A percentile compares a stretch with the other conserved stretches of the same genome.
These are phyloP conservation scores for Pantala flavescens DNA, from an alignment of 1,140 invertebrate species.

Conservation along the genomic window DNA sequence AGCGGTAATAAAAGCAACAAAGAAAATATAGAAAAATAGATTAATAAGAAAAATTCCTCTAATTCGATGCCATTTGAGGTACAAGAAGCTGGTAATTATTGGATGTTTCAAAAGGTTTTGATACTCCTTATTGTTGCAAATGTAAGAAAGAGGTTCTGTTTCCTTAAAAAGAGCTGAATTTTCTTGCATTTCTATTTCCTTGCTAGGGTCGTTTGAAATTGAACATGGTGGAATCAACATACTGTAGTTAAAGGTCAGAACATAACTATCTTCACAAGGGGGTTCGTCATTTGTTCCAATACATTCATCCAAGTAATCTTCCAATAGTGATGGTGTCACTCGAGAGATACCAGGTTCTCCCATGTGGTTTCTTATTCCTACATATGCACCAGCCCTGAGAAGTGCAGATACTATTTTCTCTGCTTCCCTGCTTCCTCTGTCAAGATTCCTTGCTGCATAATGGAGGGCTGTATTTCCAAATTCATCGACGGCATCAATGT, in stretches of 20 bases:
- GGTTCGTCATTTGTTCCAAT: constrained; percentile 47
- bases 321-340: constrained; percentile 50
- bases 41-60: constrained; percentile 60
- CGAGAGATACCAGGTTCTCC: constrained; percentile 56
- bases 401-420: constrained; percentile 46
- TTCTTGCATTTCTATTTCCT: neutral
- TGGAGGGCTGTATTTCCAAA: constrained; percentile 69
- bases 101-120: constrained; percentile 65
- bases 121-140: constrained; percentile 50
- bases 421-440: constrained; percentile 33
- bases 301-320: constrained; percentile 59
- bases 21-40: constrained; percentile 56
- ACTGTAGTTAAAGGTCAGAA: constrained; percentile 58
- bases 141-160: constrained; percentile 50
- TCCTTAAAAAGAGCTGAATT: constrained; percentile 31
- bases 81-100: constrained; percentile 63
- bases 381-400: constrained; percentile 56
- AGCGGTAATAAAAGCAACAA: constrained; percentile 51
- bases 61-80: constrained; percentile 71
- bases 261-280: constrained; percentile 49
- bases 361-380: constrained; percentile 54
- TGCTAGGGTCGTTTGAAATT: neutral
- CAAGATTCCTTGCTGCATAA: constrained; percentile 55
- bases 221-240: constrained; percentile 49
- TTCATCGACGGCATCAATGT: constrained; percentile 47